A percentile compares a stretch with the other conserved stretches of the same genome.
Evolutionary conservation across 2,797 vertebrate genomes (phyloP).

Genomic region (Acipenser transmontanus): DNA sequence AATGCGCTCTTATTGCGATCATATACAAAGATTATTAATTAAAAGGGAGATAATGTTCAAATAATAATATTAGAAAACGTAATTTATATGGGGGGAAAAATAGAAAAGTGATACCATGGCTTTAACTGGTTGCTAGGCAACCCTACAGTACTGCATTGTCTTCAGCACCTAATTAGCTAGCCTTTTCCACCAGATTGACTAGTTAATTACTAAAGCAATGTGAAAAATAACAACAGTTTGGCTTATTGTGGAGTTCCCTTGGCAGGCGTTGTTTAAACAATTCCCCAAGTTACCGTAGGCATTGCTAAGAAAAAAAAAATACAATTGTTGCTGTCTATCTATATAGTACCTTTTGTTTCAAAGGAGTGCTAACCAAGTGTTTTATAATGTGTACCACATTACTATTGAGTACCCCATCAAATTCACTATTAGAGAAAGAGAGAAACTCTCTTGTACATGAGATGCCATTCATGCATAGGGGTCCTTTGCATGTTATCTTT

Average conservation of each 20-base stretch:
- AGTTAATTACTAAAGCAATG: conserved; percentile 57
- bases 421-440: no score
- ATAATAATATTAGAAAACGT: conserved; percentile 31
- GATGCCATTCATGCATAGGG: no score
- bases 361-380: no score
- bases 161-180: conserved; percentile 53
- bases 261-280: conserved; percentile 42
- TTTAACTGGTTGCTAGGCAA: conserved; percentile 57
- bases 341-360: no score
- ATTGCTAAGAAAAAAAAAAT: neutral
- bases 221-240: conserved; percentile 46
- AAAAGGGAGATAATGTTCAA: conserved; percentile 29
- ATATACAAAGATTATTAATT: conserved; percentile 13
- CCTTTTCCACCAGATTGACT: conserved; percentile 26
- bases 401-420: no score
- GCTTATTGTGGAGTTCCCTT: conserved; percentile 38
- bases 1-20: conserved; percentile 2
- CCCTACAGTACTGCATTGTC: conserved; percentile 38
- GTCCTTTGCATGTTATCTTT: no score
- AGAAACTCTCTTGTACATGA: no score
- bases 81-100: conserved; percentile 17
- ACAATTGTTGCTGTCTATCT: no score
- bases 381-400: no score
- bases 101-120: conserved; percentile 22
- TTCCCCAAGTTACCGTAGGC: conserved; percentile 13